These are phyloP conservation scores for Chromoteleia sp. DNA, from an alignment of 2,888 invertebrate species.

Conservation along the genomic window DNA sequence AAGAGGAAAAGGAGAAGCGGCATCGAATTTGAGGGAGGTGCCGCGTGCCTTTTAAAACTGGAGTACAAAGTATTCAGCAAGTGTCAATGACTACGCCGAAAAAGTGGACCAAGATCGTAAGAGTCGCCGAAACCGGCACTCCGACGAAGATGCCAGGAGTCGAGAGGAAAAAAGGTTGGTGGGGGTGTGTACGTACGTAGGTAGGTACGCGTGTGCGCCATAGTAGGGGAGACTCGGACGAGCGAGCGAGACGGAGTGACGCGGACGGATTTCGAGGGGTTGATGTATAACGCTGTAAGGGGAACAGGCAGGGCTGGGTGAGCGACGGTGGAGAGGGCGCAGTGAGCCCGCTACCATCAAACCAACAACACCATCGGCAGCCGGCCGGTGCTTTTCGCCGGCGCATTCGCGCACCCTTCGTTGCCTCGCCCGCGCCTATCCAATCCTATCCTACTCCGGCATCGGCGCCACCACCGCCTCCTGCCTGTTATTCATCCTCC, in stretches of 20 bases:
- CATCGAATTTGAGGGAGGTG: no score
- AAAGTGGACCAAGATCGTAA: slow-evolving; percentile 57
- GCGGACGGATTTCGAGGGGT: slow-evolving; percentile 76
- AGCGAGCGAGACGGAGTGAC: slow-evolving; percentile 74
- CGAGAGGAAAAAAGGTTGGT: slow-evolving; percentile 77
- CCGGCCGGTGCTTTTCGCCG: slow-evolving; percentile 69
- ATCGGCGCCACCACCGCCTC: slow-evolving; percentile 61
- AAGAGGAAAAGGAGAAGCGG: no score
- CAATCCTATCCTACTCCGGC: slow-evolving; percentile 62
- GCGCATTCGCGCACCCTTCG: slow-evolving; percentile 71
- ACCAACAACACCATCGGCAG: slow-evolving; percentile 81
- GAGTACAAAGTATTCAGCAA: neutral
- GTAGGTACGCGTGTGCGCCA: slow-evolving; percentile 63
- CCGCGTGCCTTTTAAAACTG: neutral
- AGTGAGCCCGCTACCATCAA: slow-evolving; percentile 86
- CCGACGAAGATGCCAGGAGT: slow-evolving; percentile 27
- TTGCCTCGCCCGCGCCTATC: slow-evolving; percentile 60
- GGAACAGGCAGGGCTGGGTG: slow-evolving; percentile 82
- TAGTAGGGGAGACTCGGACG: slow-evolving; percentile 64
- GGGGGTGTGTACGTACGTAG: slow-evolving; percentile 60
- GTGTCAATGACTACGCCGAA: slow-evolving; percentile 37
- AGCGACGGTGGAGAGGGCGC: slow-evolving; percentile 84
- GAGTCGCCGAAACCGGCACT: slow-evolving; percentile 30
- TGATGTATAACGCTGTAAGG: slow-evolving; percentile 76
- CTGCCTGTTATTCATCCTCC: slow-evolving; percentile 68